Conservation (phyloP, 2,113 vertebrate species). For the Brienomyrus brachyistius region DNA sequence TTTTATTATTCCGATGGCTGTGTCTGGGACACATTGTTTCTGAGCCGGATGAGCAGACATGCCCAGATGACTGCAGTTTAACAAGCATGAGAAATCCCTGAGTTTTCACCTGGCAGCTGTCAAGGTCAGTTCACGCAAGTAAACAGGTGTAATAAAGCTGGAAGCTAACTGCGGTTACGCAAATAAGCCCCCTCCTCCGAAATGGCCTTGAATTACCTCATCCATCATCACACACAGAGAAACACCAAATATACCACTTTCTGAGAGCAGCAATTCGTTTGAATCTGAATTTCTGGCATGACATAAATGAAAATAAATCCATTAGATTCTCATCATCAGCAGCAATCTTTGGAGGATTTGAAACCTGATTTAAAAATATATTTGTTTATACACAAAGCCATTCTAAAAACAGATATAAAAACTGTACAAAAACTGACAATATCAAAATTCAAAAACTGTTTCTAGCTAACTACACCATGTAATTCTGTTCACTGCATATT, state of each 20-base stretch:
- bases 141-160: constrained; percentile 48
- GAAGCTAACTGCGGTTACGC: constrained; percentile 38
- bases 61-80: neutral
- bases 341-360: neutral
- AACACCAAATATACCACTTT: neutral
- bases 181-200: neutral
- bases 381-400: neutral
- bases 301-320: too few relatives aligned
- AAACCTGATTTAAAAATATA: neutral
- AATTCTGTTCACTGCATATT: neutral
- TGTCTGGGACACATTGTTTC: neutral
- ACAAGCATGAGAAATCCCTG: neutral
- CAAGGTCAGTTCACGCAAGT: constrained; percentile 45
- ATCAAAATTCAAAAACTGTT: neutral
- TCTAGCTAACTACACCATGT: neutral
- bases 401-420: neutral
- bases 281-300: neutral
- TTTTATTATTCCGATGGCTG: neutral
- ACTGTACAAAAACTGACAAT: neutral
- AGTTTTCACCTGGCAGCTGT: constrained; percentile 22
- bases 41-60: neutral
- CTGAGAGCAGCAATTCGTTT: neutral
- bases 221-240: neutral
- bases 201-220: neutral
- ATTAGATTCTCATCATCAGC: neutral